phyloP scores from a whole-genome alignment of 2,113 vertebrate genomes.

The Verasper variegatus region DNA sequence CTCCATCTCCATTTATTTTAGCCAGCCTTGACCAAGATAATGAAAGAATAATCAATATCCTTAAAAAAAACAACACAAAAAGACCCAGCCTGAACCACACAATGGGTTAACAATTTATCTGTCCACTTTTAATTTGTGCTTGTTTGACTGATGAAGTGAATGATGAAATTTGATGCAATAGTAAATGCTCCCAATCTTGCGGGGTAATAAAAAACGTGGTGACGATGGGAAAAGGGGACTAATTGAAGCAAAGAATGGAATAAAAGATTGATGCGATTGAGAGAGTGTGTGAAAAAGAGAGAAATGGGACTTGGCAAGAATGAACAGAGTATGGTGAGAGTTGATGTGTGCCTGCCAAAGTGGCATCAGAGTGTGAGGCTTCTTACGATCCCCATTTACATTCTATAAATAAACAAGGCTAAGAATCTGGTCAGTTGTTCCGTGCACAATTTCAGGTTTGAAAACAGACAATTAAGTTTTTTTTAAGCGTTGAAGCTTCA shows the following conservation, averaged over 20 bases:
- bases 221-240: not conserved
- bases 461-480: not conserved
- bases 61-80: not conserved
- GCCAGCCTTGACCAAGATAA: not conserved
- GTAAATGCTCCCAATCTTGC: not conserved
- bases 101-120: not conserved
- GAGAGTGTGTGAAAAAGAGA: conserved; percentile 36
- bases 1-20: not conserved
- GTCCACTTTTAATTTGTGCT: not conserved
- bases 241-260: not conserved
- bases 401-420: conserved; percentile 48
- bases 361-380: conserved; percentile 66
- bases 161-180: not conserved
- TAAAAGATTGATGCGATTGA: conserved; percentile 18
- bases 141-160: not conserved
- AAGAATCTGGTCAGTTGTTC: conserved; percentile 2
- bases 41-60: not conserved
- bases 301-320: conserved; percentile 27
- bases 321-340: conserved; percentile 44
- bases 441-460: not conserved
- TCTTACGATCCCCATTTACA: conserved; percentile 64
- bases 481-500: too few relatives aligned
- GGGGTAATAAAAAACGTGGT: conserved; percentile 1
- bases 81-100: not conserved
- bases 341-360: conserved; percentile 73